Base-by-base conservation (phyloP, 2,113 vertebrate species). In the Pao palembangensis region DNA sequence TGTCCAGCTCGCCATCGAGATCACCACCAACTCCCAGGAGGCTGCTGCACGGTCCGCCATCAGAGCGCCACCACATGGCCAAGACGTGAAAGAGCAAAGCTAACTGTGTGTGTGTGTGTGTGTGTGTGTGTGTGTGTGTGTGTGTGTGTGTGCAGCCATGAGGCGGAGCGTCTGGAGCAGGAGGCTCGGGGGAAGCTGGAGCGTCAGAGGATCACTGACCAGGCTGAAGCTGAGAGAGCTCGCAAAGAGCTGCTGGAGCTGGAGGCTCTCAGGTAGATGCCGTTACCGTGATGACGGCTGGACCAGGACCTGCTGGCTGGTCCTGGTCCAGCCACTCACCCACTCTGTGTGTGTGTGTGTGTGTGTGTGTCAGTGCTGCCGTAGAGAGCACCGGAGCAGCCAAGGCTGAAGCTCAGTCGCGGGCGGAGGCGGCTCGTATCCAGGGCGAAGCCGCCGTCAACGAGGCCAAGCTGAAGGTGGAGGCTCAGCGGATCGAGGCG, bases 1-100 rank as follows among this genome's bases (percentile, higher is more conserved):
- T 0, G 94, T 96, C 42, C 95, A 97, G 85, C 90, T 97, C 3
- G 94, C 95, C 82, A 97, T 95, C 0, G 93, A 96, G 84, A 96
- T 96, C 75, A 95, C 95, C 83, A 97, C 95, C 84, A 97, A 96
- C 87, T 95, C 94, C n/a, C 94, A 96, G 85, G 94, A 96, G 80
- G 94, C 95, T 0, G 69, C 95, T 0, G 93, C 94, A 55, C 90
- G 93, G 94, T 95, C 2, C 0, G 67, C 51, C 44, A 16, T 21
- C 21, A 16, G 10, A 34, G 41, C 13, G 12, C 15, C 46, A 46
- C 46, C 46, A 47, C 51, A 47, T 5, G 14, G 19, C 42, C 43
- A 23, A 14, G 42, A 31, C 0, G 34, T 8, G 10, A 4, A 6
- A 38, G 34, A 38, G 34, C 8, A 12, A 10, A 2, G 31, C 4